These are phyloP conservation scores for Aythya baeri DNA, from an alignment of 2,113 vertebrate genomes.

Conservation along the genomic window DNA sequence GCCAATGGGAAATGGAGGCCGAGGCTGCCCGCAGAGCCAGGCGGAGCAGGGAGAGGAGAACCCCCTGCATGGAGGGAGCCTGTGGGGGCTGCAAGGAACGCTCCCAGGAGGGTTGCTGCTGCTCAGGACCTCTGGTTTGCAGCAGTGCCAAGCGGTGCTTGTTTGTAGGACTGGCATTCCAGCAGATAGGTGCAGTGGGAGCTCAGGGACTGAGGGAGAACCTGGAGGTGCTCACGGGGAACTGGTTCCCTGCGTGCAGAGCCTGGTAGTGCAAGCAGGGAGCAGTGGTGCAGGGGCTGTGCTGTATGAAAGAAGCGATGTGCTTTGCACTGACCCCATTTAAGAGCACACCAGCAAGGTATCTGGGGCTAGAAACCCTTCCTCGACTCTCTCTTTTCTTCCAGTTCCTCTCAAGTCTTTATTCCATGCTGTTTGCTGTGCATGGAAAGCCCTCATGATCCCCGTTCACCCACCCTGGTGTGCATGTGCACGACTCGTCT, in stretches of 20 bases:
- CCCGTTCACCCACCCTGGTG: rapidly evolving
- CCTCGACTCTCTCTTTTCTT: background rate
- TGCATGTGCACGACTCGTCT: background rate
- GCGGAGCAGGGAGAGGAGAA: background rate
- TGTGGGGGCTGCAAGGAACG: background rate
- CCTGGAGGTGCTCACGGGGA: background rate
- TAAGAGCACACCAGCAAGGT: background rate
- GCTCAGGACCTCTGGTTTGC: background rate
- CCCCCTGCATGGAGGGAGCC: too few species aligned
- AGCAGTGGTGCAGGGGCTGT: background rate
- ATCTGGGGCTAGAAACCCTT: background rate
- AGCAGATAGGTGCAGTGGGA: background rate
- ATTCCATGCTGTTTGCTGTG: background rate
- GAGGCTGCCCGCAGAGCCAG: background rate
- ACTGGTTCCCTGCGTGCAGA: background rate
- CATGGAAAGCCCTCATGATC: rapidly evolving
- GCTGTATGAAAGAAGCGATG: background rate
- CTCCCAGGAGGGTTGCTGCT: background rate
- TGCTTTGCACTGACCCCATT: background rate
- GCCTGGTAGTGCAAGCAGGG: background rate
- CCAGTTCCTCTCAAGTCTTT: background rate
- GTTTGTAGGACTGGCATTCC: background rate
- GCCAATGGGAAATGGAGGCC: background rate
- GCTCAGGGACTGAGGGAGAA: background rate
- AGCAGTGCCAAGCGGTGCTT: background rate